Evolutionary conservation across 2,797 vertebrate species (phyloP), one percentile per base, ranked within the genome.

Genomic region (Lindbergichthys nudifrons): DNA sequence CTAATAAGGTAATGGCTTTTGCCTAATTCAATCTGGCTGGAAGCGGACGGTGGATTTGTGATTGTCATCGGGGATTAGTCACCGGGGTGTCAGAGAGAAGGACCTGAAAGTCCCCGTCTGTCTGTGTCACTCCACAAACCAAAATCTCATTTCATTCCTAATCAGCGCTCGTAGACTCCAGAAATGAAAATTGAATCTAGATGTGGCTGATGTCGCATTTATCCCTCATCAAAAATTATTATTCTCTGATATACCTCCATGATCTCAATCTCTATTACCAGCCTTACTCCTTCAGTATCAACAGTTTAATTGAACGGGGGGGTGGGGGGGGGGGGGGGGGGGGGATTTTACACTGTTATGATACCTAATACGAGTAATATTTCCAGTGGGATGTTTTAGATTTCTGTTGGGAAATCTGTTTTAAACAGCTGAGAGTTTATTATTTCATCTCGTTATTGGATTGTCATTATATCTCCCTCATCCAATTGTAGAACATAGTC

Each of bases 1-100:
- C 90, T 88, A 94, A 93, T 93, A 93, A 93, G 87, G 86, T 93
- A 93, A 92, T 93, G 88, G 90, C 88, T 92, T 88, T 88, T 86
- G 84, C 81, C 88, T 92, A 92, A 93, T 93, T 92, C 83, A 92
- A 92, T 93, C 89, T 87, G 88, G 84, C 88, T 92, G 88, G 86
- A 92, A 91, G 89, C 80, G 86, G 80, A 88, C 83, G 73, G 77
- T 83, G 88, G 84, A 85, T 89, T 92, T 92, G 91, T 87, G 90
- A 92, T 92, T 90, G 87, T 91, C 91, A 88, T 90, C 85, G 19
- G 90, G 90, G 91, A 90, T 94, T 93, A 92, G 86, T 87, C 86
- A 83, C 88, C 80, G 60, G 73, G 85, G 85, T 83, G 86, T 87
- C 71, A 71, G 78, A 70, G 81, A 90, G 82, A 76, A 75, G 72